Base-by-base conservation (phyloP, 2,113 vertebrate genomes). In the Oostethus manadensis region DNA sequence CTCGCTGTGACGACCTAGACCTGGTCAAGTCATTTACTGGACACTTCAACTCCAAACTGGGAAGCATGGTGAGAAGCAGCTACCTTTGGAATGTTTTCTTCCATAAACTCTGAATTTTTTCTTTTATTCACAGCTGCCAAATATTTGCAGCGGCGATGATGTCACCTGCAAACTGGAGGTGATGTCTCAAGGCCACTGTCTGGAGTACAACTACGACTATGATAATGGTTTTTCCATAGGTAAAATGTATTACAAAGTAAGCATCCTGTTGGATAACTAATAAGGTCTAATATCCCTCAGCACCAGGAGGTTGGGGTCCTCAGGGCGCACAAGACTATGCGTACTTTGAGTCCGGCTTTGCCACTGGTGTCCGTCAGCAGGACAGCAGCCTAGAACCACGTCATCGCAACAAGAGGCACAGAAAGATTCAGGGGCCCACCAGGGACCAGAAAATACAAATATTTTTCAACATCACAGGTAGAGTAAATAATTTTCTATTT, bases 131-230 rank as follows among this genome's bases (percentile, higher is more conserved):
- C 81, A 98, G 97, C 92, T 98, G 11, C 97, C 97, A 13, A 91
- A 92, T 18, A 93, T 99, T 77, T 98, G 97, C 54, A 90, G 80
- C 66, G 89, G 90, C 35, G 93, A 91, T 55, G 92, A 96, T 13
- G 89, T 99, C 79, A 92, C 90, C 79, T 99, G 97, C 83, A 93
- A 92, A 63, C 70, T 98, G 75, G 94, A 98, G 78, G 90, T 95
- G 66, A 83, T 89, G 66, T 91, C 93, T 62, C 91, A 91, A 79
- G 93, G 92, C 58, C 93, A 94, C 54, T 99, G 97, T 83, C 90
- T 98, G 47, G 97, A 98, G 83, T 99, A 97, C 81, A 97, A 98
- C 84, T 99, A 99, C 10, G 92, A 99, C 85, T 99, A 99, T 0
- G 95, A 98, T 76, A 99, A 99, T 56, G 97, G 97, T 66, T 99